Percentiles rank a stretch among this genome's conserved stretches.
phyloP scores from a whole-genome alignment of 2,113 vertebrate genomes.

The Sus scrofa region DNA sequence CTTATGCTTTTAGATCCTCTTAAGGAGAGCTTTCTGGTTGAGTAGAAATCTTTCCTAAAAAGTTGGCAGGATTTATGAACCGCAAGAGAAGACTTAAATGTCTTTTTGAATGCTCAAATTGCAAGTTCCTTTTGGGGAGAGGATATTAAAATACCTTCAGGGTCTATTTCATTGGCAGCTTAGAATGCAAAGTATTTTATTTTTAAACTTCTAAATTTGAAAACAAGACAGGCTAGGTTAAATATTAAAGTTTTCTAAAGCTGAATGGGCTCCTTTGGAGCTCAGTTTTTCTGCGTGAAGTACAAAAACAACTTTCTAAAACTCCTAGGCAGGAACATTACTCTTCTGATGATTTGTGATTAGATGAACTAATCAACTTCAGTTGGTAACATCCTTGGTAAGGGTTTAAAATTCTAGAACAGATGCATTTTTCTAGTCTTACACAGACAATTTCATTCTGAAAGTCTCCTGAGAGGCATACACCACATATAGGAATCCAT shows the following conservation, averaged over 20 bases:
- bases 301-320: neutral
- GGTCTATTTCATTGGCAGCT: neutral
- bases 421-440: conserved; percentile 58
- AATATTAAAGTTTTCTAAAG: neutral
- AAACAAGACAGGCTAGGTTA: neutral
- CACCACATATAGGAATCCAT: conserved; percentile 99
- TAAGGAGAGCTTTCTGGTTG: no score
- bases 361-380: neutral
- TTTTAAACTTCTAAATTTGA: neutral
- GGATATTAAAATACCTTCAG: neutral
- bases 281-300: neutral
- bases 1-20: no score
- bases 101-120: neutral
- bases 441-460: conserved; percentile 80
- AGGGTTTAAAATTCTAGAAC: conserved; percentile 76
- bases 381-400: conserved; percentile 74
- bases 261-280: neutral
- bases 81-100: neutral
- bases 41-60: no score
- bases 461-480: conserved; percentile 99
- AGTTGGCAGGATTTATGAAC: neutral
- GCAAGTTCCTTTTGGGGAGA: neutral
- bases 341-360: neutral
- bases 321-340: neutral
- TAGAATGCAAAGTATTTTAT: neutral